These are phyloP conservation scores for Porites evermanni DNA, from an alignment of 92 coral and sea anemone species.

Conservation along the genomic window DNA sequence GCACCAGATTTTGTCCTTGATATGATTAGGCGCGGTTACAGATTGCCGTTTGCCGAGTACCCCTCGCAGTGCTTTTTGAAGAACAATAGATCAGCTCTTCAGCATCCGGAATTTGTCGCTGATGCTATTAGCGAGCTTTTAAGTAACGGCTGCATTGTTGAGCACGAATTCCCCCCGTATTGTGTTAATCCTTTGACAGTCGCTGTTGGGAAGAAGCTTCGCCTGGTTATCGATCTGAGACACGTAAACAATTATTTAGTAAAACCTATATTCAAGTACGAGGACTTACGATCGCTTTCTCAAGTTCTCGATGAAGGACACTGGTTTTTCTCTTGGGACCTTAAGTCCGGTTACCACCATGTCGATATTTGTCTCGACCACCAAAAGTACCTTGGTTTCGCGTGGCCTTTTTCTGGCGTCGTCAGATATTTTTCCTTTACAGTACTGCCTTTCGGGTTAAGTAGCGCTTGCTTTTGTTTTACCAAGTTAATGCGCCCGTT, in stretches of 20 bases:
- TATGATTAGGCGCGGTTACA: no score
- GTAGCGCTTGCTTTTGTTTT: constrained; percentile 40
- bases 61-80: no score
- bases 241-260: neutral
- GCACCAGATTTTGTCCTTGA: no score
- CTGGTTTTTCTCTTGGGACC: constrained; percentile 2
- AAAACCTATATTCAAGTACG: neutral
- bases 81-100: no score
- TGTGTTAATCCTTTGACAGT: no score
- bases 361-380: constrained; percentile 19
- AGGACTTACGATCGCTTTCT: neutral
- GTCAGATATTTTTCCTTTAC: constrained; percentile 26
- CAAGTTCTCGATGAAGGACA: neutral
- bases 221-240: no score
- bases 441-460: constrained; percentile 43
- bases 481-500: constrained; percentile 39
- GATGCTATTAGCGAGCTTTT: no score
- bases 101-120: no score
- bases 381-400: constrained; percentile 50
- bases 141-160: no score
- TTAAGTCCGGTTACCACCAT: neutral
- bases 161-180: no score
- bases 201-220: no score
- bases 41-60: no score
- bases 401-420: constrained; percentile 35